Conservation (phyloP, 2,797 vertebrate species). For the Coracias cyanogaster region DNA sequence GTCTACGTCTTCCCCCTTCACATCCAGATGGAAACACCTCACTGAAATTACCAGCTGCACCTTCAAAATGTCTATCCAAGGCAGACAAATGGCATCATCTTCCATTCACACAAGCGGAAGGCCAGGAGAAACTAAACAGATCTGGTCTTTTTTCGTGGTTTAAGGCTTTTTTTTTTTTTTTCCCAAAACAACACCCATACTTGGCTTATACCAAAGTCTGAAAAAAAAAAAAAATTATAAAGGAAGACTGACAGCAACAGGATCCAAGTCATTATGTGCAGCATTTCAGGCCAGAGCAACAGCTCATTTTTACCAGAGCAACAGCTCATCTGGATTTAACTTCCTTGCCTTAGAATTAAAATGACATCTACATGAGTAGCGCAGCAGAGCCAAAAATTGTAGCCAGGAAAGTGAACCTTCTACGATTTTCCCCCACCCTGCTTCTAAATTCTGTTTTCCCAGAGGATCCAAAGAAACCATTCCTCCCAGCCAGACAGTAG, state of each 20-base stretch:
- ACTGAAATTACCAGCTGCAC: neutral
- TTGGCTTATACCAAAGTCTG: neutral
- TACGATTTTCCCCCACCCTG: neutral
- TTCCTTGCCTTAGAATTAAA: slow-evolving; percentile 14
- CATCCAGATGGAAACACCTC: neutral
- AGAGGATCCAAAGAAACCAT: neutral
- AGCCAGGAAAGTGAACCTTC: neutral
- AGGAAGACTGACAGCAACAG: neutral
- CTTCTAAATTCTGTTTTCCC: neutral
- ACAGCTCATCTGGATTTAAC: slow-evolving; percentile 6
- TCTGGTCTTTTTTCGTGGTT: neutral
- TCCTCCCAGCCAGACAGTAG: neutral
- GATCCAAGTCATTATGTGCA: neutral
- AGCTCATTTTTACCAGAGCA: slow-evolving; percentile 14
- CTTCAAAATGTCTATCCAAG: neutral
- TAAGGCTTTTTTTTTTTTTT: neutral
- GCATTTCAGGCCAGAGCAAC: slow-evolving; percentile 31
- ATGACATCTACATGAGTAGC: neutral
- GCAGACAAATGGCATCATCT: neutral
- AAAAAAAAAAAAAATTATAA: neutral
- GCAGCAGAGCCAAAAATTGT: neutral
- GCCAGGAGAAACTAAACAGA: neutral
- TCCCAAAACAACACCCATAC: neutral
- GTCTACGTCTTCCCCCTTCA: neutral
- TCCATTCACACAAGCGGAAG: neutral